Base-by-base conservation (phyloP, 2,113 vertebrate species). In the Rhegmatorhina hoffmannsi region DNA sequence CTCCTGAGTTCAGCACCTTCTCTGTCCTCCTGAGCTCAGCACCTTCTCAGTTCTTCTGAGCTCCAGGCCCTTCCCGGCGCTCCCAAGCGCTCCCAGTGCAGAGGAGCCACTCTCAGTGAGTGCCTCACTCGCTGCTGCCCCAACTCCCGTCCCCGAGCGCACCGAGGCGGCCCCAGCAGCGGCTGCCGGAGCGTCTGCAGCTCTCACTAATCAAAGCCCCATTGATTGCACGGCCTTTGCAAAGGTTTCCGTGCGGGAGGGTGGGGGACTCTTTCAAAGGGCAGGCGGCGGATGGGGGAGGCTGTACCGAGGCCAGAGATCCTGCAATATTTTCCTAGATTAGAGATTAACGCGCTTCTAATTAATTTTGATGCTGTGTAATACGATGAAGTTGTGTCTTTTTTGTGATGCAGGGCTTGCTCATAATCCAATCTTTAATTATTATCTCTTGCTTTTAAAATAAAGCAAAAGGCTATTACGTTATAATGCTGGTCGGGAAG, bases 311-410 rank as follows among this genome's bases (percentile, higher is more conserved):
- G 96, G 87, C 53, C 94, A 95, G 87, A 95, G 73, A 96, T 77
- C 72, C 49, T 33, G 62, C 89, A 94, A 92, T 94, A 83, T 96
- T 97, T 95, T 87, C 89, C 82, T 94, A 97, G 94, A 97, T 97
- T 96, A 88, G 91, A 96, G 97, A 97, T 97, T 96, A 97, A 89
- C 28, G 28, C 3, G 7, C 29, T 97, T 83, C 94, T 96, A 97
- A 97, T 98, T 97, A 97, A 97, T 96, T 96, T 63, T 69, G 93
- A 81, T 85, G 67, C 84, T 70, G 56, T 88, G 52, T 88, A 96
- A 96, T 87, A 84, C 13, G 64, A 70, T 87, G 58, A 91, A 90
- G 88, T 86, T 86, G 79, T 92, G 95, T 63, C 46, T 62, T 94
- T 94, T 96, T 89, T 95, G 70, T 66, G 78, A 74, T 82, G 86